Conservation (phyloP, 2,113 vertebrate genomes). For the Sisor rabdophorus region DNA sequence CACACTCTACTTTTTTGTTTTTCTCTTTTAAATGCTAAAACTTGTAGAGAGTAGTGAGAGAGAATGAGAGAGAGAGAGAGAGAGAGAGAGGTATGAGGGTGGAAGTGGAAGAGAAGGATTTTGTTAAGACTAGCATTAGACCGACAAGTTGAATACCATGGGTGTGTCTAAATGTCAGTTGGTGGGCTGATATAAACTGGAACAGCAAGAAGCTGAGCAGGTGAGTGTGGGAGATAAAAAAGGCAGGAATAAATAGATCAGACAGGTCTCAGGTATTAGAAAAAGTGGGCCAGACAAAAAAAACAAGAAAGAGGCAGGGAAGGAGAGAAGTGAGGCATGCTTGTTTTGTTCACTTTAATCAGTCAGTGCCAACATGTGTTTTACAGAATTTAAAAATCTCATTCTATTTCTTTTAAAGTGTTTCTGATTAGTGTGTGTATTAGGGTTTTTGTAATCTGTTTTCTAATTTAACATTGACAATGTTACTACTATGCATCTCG, state of each 20-base stretch:
- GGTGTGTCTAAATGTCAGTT: constrained; percentile 15
- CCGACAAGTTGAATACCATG: constrained; percentile 25
- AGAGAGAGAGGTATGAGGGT: no score
- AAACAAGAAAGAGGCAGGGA: background rate
- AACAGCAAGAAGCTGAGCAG: constrained; percentile 25
- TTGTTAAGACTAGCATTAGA: constrained; percentile 14
- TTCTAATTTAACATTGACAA: background rate
- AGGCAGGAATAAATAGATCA: constrained; percentile 29
- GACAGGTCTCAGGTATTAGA: constrained; percentile 7
- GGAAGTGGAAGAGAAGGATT: constrained; percentile 10
- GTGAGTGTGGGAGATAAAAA: constrained; percentile 22
- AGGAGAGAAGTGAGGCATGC: constrained; percentile 7
- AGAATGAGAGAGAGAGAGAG: background rate
- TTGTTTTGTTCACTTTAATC: constrained; percentile 37
- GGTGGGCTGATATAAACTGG: constrained; percentile 40
- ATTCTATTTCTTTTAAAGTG: constrained; percentile 13
- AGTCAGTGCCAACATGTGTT: constrained; percentile 19
- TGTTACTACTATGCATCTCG: background rate
- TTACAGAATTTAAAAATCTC: constrained; percentile 18
- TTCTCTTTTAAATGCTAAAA: constrained; percentile 64
- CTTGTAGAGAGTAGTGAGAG: constrained; percentile 41
- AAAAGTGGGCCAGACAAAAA: constrained; percentile 20
- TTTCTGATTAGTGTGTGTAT: constrained; percentile 1
- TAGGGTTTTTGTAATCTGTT: background rate
- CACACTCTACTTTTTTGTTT: constrained; percentile 64